Evolutionary conservation across 2,113 vertebrate genomes (phyloP).

Genomic region (Numida meleagris): DNA sequence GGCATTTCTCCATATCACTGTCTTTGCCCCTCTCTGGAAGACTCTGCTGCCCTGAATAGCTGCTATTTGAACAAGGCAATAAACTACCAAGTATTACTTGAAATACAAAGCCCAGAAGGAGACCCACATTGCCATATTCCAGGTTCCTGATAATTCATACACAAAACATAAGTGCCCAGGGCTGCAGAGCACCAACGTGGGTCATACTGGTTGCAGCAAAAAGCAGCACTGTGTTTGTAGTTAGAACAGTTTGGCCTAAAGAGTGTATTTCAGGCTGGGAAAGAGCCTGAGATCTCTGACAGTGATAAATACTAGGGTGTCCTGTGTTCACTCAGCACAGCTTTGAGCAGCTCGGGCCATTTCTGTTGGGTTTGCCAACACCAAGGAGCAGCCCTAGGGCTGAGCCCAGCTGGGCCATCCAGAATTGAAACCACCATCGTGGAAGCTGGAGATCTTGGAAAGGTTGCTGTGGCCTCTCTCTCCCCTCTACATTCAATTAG

Average conservation of each 20-base stretch:
- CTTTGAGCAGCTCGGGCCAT: rapidly evolving
- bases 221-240: background rate
- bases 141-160: background rate
- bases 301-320: background rate
- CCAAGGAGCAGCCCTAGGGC: background rate
- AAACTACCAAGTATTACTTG: background rate
- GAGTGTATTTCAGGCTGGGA: background rate
- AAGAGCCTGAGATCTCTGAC: background rate
- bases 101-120: background rate
- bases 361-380: background rate
- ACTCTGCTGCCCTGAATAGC: background rate
- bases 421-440: background rate
- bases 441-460: background rate
- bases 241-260: background rate
- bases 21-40: background rate
- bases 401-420: background rate
- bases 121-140: background rate
- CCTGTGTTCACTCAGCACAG: background rate
- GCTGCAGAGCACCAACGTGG: background rate
- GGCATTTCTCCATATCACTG: background rate
- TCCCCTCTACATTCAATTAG: background rate
- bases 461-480: background rate
- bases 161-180: background rate
- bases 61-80: background rate
- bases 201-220: background rate